Base-by-base conservation (phyloP, 2,888 invertebrate species). In the Melanophora roralis region DNA sequence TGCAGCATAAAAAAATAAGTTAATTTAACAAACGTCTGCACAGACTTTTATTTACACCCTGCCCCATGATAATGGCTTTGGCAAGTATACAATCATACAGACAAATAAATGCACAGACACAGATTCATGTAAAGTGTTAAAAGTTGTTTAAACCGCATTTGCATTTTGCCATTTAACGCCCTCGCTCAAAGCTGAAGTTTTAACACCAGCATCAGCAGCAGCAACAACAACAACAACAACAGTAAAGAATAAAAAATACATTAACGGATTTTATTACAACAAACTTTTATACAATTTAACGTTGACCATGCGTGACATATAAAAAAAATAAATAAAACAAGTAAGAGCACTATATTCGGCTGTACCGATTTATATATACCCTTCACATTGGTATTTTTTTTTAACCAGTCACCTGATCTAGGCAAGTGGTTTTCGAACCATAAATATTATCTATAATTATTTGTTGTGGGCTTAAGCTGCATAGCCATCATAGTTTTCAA, bases 121-220 rank as follows among this genome's bases (percentile, higher is more conserved):
- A 38, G 1, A 8, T 34, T 49, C 27, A 53, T 47, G n/a, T 14
- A 36, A 43, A 72, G 65, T 72, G 72, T 60, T 73, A 68, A 72
- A 78, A 72, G 53, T 78, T 67, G 78, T 49, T 72, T 72, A 77
- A 71, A 77, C 77, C 49, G 53, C 69, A 77, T 65, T 65, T 49
- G 43, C 71, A 77, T 79, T 76, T 75, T 75, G 71, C 55, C 79
- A 79, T 79, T 79, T 71, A 62, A 79, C 79, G 79, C 79, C 79
- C 75, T 47, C 79, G 51, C 75, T 71, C 21, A 6, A 65, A 69
- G 73, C 53, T 23, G 19, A 55, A 71, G 51, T 14, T 16, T 27
- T 60, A 19, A 38, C 3, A 55, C 3, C 40, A 32, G 12, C 7
- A 65, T 23, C 47, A 34, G 49, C 64, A 59, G 8, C 65, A 47